Base-by-base conservation (phyloP, 53 echinoderm and acorn worm genomes). In the Hippasteria phrygiana region DNA sequence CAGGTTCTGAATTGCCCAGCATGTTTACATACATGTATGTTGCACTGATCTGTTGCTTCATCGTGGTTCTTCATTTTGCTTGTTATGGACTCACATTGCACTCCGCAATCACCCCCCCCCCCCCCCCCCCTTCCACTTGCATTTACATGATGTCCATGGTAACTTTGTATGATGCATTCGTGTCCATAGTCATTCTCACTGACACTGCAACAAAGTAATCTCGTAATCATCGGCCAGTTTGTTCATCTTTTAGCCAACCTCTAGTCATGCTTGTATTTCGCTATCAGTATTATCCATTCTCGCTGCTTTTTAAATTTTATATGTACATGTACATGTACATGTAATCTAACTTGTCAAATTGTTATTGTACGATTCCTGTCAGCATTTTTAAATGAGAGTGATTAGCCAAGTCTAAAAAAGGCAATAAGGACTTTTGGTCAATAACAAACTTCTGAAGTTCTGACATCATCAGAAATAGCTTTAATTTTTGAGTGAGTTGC, bases 91-190 rank as follows among this genome's bases (percentile, higher is more conserved):
- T 59, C 59, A 59, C 59, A 9, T 59, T 59, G 59, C 59, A 59
- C 59, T 22, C 7, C 26, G 3, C 3, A 59, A 59, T 59, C 59
- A 59, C 8, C 59, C 4, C 59, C 59, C 59, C 59, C 26, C 46
- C 46, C 59, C n/a, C 59, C 8, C 59, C 4, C 59, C 59, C 59
- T 26, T 59, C 46, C 46, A 22, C n/a, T 26, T 59, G 59, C 59
- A 59, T 59, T 59, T 6, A 59, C 59, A 59, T 59, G n/a, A 26
- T 59, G 17, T 59, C 59, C 59, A 59, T 59, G 59, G 59, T 59
- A 59, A 59, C 59, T 24, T 8, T 59, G 59, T 59, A 26, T 59
- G 1, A 59, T 59, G 59, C 59, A 59, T 59, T 59, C 26, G 59
- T 59, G 26, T 59, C 59, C 59, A 59, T 26, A 26, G 26, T 59